Evolutionary conservation across 2,888 invertebrate species (phyloP).

Genomic region (Synanthedon vespiformis): DNA sequence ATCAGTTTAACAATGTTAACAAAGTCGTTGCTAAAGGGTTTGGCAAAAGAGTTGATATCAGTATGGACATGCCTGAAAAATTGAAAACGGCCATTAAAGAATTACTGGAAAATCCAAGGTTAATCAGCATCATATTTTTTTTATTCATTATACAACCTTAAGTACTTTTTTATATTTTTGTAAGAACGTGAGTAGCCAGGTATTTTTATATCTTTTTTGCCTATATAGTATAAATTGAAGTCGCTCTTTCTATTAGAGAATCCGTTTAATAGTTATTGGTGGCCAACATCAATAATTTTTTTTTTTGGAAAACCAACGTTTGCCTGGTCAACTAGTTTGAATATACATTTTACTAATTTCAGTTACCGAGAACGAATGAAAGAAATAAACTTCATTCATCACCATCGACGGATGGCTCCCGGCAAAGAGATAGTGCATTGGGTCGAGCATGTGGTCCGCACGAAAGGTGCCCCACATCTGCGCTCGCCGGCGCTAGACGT

Average conservation of each 20-base stretch:
- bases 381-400: constrained; percentile 23
- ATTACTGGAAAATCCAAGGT: constrained; percentile 21
- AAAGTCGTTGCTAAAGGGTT: constrained; percentile 30
- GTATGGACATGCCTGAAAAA: constrained; percentile 17
- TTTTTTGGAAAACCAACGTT: too few relatives aligned
- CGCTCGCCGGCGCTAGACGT: constrained; percentile 26
- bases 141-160: too few relatives aligned
- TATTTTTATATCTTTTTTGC: too few relatives aligned
- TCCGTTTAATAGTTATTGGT: too few relatives aligned
- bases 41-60: constrained; percentile 21
- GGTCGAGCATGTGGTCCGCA: constrained; percentile 18
- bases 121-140: constrained; percentile 6
- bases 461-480: constrained; percentile 21
- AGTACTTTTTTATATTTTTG: too few relatives aligned
- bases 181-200: too few relatives aligned
- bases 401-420: constrained; percentile 24
- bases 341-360: constrained; percentile 3
- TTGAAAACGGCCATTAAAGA: constrained; percentile 23
- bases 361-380: constrained; percentile 24
- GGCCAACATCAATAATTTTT: too few relatives aligned
- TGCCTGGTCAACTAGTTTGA: not conserved
- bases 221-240: too few relatives aligned
- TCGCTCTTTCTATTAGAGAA: too few relatives aligned
- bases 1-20: constrained; percentile 37
- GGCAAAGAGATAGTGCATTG: constrained; percentile 27